phyloP scores from a whole-genome alignment of 2,113 vertebrate genomes.

The Columbina picui region DNA sequence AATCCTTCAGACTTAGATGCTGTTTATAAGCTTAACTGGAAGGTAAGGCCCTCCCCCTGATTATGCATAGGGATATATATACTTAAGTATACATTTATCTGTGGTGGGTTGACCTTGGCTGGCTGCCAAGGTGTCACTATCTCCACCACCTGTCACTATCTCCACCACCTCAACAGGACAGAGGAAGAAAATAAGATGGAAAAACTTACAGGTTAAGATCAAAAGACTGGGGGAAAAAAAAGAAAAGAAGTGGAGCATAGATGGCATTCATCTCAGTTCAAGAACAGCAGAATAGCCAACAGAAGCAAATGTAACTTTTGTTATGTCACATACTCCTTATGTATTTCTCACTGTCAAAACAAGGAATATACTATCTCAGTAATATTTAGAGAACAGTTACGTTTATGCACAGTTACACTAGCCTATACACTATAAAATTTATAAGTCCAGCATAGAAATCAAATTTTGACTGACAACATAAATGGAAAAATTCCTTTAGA shows the following conservation, averaged over 20 bases:
- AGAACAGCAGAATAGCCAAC: background rate
- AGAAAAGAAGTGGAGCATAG: background rate
- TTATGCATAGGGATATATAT: background rate
- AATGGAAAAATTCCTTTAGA: background rate
- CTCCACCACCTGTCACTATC: background rate
- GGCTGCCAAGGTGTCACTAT: background rate
- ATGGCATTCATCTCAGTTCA: background rate
- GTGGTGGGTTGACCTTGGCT: background rate
- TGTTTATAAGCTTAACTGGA: background rate
- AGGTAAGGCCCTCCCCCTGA: background rate
- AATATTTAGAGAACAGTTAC: background rate
- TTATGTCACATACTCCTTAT: background rate
- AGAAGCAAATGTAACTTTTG: background rate
- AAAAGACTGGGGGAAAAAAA: too few relatives aligned
- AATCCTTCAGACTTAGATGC: background rate
- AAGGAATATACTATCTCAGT: background rate
- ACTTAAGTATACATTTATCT: background rate
- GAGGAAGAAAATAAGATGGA: background rate
- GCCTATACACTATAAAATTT: background rate
- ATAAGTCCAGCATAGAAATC: background rate
- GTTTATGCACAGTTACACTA: background rate
- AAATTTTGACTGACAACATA: background rate
- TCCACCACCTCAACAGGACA: background rate
- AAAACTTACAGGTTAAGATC: background rate
- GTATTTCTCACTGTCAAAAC: background rate